phyloP scores from a whole-genome alignment of 2,797 vertebrate genomes.

The Pseudomugil tenellus region DNA sequence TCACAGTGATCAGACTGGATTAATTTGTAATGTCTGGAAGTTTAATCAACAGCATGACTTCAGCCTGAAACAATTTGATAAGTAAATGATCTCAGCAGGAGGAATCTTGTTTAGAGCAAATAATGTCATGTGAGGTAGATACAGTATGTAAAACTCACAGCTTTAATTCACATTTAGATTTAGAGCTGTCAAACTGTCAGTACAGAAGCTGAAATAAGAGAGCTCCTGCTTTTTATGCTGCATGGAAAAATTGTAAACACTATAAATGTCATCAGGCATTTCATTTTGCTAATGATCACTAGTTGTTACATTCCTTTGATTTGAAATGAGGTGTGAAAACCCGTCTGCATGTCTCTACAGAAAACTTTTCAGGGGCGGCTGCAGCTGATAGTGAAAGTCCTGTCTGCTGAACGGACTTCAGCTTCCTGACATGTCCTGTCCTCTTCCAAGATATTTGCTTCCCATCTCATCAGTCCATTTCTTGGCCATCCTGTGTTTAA shows the following conservation, averaged over 20 bases:
- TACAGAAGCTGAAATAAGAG: constrained; percentile 17
- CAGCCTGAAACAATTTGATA: constrained; percentile 61
- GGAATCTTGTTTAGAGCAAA: constrained; percentile 62
- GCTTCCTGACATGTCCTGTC: constrained; percentile 49
- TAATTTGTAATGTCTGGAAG: constrained; percentile 71
- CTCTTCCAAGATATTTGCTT: constrained; percentile 38
- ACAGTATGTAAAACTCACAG: constrained; percentile 20
- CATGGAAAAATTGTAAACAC: constrained; percentile 8
- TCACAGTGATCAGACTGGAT: constrained; percentile 72
- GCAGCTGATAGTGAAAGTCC: constrained; percentile 41
- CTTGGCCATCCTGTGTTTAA: constrained; percentile 36
- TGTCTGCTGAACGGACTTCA: constrained; percentile 52
- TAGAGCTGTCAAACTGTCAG: constrained; percentile 36
- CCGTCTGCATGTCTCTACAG: constrained; percentile 66
- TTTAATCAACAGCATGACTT: constrained; percentile 60
- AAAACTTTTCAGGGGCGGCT: constrained; percentile 50
- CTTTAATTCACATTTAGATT: constrained; percentile 24
- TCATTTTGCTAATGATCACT: constrained; percentile 37
- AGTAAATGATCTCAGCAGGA: constrained; percentile 75
- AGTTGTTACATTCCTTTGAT: constrained; percentile 40
- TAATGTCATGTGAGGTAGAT: constrained; percentile 56
- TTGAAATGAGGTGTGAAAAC: constrained; percentile 45
- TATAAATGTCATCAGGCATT: constrained; percentile 7
- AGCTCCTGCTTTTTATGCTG: constrained; percentile 16
- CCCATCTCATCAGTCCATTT: constrained; percentile 49